Evolutionary conservation across 2,113 vertebrate genomes (phyloP).

Genomic region (Cryptomyrus ogoouensis): DNA sequence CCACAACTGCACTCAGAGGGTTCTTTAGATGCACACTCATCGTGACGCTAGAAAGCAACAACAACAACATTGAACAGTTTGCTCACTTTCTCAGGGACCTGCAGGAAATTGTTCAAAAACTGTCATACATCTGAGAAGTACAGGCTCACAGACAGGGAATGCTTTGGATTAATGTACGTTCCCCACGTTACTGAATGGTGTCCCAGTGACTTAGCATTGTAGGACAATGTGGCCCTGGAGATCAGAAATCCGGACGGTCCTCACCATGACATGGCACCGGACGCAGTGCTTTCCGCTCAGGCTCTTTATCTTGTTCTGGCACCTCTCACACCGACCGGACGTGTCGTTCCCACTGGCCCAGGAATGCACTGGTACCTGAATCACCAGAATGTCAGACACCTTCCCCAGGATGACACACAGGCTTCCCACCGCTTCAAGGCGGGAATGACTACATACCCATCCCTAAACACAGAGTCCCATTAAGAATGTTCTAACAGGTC

Average conservation of each 20-base stretch:
- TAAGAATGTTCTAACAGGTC: not conserved
- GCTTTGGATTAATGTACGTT: not conserved
- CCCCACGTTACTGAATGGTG: not conserved
- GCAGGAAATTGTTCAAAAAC: not conserved
- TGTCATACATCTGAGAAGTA: not conserved
- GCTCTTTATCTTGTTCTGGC: constrained; percentile 80
- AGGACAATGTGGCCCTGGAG: not conserved
- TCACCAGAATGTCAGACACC: not conserved
- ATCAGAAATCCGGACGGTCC: not conserved
- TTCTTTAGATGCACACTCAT: constrained; percentile 65
- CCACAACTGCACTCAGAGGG: constrained; percentile 72
- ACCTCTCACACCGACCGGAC: constrained; percentile 69
- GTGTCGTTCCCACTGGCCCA: constrained; percentile 77
- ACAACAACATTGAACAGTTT: not conserved
- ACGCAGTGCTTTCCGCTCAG: constrained; percentile 74
- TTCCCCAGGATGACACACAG: constrained; percentile 18
- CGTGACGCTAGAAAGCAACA: constrained; percentile 66
- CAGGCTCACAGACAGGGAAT: not conserved
- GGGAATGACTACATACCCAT: not conserved
- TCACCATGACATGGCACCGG: constrained; percentile 82
- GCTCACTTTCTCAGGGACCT: not conserved
- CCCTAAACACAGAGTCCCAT: not conserved
- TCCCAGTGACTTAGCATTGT: not conserved
- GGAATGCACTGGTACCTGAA: constrained; percentile 66
- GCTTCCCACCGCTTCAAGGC: not conserved